Percentiles rank a stretch among this genome's conserved stretches.
Evolutionary conservation across 2,113 vertebrate species (phyloP).

Genomic region (Cathartes aura): DNA sequence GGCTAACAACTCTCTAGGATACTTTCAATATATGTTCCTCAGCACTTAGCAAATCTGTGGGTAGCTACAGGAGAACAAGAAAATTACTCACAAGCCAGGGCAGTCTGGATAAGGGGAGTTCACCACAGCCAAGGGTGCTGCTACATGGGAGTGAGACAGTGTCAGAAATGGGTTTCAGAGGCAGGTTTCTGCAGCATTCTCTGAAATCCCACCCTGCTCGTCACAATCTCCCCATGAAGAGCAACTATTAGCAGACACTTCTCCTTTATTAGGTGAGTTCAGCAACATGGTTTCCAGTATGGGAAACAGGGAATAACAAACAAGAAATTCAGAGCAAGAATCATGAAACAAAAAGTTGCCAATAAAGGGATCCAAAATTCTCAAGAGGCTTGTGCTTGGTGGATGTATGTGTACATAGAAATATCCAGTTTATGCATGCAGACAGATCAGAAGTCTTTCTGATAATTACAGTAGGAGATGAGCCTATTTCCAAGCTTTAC

Average conservation of each 20-base stretch:
- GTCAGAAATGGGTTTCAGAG: not conserved
- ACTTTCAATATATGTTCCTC: not conserved
- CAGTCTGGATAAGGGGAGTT: not conserved
- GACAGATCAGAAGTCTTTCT: not conserved
- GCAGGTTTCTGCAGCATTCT: not conserved
- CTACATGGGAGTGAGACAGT: not conserved
- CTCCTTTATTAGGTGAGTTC: not conserved
- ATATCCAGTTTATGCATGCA: not conserved
- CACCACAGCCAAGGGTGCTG: not conserved
- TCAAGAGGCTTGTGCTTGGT: not conserved
- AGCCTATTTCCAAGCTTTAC: not conserved
- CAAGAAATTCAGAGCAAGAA: slow-evolving; percentile 1
- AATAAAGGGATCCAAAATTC: not conserved
- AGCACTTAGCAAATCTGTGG: not conserved
- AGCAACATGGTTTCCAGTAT: not conserved
- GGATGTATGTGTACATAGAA: not conserved
- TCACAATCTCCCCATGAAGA: not conserved
- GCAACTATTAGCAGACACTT: not conserved
- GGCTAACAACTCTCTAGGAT: not conserved
- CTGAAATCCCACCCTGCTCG: not conserved
- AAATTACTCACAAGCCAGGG: not conserved
- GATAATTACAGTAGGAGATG: not conserved
- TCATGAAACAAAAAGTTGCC: slow-evolving; percentile 1
- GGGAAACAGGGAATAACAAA: slow-evolving; percentile 4
- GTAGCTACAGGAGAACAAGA: not conserved